Conservation (phyloP, 2,113 vertebrate genomes). For the Mastomys coucha region DNA sequence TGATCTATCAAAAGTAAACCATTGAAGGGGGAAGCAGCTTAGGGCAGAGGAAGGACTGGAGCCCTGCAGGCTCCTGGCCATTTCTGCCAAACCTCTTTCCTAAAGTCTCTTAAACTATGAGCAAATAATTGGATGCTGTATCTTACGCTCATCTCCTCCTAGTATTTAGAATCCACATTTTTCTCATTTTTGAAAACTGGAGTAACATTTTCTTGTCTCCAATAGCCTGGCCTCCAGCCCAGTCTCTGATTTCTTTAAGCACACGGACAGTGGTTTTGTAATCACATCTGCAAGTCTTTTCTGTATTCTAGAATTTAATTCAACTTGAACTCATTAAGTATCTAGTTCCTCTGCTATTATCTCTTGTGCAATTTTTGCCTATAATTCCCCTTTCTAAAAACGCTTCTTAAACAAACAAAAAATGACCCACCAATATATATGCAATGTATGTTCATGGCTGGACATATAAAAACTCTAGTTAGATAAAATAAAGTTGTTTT, state of each 20-base stretch:
- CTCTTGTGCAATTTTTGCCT: conserved; percentile 44
- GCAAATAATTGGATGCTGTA: conserved; percentile 9
- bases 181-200: conserved; percentile 79
- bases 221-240: conserved; percentile 69
- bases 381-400: background rate
- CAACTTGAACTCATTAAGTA: conserved; percentile 76
- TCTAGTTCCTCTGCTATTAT: conserved; percentile 61
- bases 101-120: background rate
- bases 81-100: background rate
- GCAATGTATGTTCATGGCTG: background rate
- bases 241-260: conserved; percentile 70
- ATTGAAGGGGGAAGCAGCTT: conserved; percentile 35
- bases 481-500: conserved; percentile 22
- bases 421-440: background rate
- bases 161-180: conserved; percentile 70
- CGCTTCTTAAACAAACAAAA: background rate
- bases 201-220: conserved; percentile 75
- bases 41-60: background rate
- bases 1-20: conserved; percentile 64
- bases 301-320: conserved; percentile 72
- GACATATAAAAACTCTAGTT: background rate
- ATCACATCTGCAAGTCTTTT: conserved; percentile 77
- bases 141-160: conserved; percentile 36
- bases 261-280: conserved; percentile 76
- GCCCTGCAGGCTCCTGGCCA: background rate